These are phyloP conservation scores for Oryctolagus cuniculus DNA, from an alignment of 2,113 vertebrate species.

Conservation along the genomic window DNA sequence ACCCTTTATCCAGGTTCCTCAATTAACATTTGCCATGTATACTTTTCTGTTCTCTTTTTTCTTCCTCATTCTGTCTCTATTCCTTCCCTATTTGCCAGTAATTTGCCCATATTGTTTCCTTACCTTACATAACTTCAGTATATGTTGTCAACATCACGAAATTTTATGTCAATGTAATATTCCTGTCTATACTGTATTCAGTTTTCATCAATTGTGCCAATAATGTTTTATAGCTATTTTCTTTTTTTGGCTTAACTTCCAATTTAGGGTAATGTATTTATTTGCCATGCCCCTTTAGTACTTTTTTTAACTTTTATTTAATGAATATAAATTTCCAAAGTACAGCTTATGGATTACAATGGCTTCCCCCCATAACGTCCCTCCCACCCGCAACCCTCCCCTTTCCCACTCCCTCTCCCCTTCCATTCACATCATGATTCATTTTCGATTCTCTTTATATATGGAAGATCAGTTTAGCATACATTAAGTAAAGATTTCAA, in stretches of 20 bases:
- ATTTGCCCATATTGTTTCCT: conserved; percentile 1
- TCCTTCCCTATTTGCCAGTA: conserved; percentile 2
- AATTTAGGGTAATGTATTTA: neutral
- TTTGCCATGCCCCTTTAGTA: neutral
- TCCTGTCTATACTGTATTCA: neutral
- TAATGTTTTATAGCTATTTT: conserved; percentile 29
- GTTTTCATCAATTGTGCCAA: neutral
- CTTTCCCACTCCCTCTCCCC: no score
- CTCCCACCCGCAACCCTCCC: no score
- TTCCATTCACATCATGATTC: no score
- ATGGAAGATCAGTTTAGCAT: no score
- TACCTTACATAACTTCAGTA: conserved; percentile 6
- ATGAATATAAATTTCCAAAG: no score
- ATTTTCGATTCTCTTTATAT: no score
- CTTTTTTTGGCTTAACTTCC: neutral
- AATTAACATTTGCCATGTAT: conserved; percentile 21
- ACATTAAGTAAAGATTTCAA: no score
- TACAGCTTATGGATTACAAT: no score
- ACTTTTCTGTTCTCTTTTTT: conserved; percentile 13
- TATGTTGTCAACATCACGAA: conserved; percentile 45
- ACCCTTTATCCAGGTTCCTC: neutral
- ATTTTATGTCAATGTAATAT: neutral
- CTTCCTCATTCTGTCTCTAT: neutral
- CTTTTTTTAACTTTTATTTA: no score
- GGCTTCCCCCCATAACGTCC: no score